phyloP scores from a whole-genome alignment of 1,140 invertebrate species.

The Ceratosolen fusciceps region DNA sequence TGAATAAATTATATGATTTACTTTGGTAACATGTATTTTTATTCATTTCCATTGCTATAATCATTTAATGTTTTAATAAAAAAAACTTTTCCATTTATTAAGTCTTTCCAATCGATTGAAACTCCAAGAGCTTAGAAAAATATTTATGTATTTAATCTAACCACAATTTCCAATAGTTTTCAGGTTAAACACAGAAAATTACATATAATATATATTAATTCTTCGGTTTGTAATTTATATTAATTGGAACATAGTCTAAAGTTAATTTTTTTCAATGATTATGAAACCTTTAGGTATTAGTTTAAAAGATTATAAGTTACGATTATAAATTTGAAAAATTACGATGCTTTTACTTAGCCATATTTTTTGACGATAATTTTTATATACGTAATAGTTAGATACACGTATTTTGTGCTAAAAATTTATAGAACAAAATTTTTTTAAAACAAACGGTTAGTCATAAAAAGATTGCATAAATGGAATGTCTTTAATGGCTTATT shows the following conservation, averaged over 20 bases:
- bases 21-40: too few relatives aligned
- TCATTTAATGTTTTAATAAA: neutral
- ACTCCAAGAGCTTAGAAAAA: neutral
- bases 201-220: too few relatives aligned
- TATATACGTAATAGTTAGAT: too few relatives aligned
- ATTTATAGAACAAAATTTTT: neutral
- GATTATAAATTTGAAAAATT: neutral
- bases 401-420: neutral
- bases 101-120: neutral
- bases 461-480: slow-evolving; percentile 55
- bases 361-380: neutral
- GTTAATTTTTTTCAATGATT: neutral
- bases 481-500: slow-evolving; percentile 40
- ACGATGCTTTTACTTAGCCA: neutral
- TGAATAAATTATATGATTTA: neutral
- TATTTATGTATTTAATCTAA: too few relatives aligned
- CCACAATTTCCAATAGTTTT: too few relatives aligned
- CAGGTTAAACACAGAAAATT: too few relatives aligned
- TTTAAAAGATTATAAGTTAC: slow-evolving; percentile 3
- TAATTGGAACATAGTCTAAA: neutral
- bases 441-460: neutral
- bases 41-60: neutral
- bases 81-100: slow-evolving; percentile 22
- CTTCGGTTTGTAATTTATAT: neutral
- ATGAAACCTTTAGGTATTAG: too few relatives aligned